Conservation (phyloP, 2,113 vertebrate genomes). For the Prochilodus magdalenae region DNA sequence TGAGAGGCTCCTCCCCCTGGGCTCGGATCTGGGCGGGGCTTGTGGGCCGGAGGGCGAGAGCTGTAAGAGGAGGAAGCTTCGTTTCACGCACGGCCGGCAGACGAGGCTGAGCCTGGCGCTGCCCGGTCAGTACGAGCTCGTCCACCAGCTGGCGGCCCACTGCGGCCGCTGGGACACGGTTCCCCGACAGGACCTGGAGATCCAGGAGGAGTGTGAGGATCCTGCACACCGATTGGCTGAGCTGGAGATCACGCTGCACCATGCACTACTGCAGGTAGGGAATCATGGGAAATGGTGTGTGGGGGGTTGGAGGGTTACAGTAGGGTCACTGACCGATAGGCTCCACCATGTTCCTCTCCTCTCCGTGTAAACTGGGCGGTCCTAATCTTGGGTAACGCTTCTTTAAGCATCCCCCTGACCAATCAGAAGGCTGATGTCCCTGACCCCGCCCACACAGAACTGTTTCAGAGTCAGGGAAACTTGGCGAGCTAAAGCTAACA, state of each 20-base stretch:
- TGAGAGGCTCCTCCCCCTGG: conserved; percentile 85
- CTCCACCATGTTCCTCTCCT: no score
- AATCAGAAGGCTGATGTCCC: no score
- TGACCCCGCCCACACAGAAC: no score
- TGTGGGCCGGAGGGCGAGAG: conserved; percentile 70
- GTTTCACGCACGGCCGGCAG: conserved; percentile 87
- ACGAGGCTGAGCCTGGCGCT: conserved; percentile 87
- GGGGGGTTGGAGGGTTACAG: not conserved
- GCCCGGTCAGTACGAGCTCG: conserved; percentile 92
- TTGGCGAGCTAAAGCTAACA: no score
- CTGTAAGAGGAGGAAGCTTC: conserved; percentile 88
- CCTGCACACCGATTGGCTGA: conserved; percentile 87
- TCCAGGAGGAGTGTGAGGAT: conserved; percentile 86
- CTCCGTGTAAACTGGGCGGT: no score
- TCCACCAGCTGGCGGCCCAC: conserved; percentile 89
- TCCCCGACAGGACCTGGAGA: conserved; percentile 90
- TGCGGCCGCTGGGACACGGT: conserved; percentile 92
- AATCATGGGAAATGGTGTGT: not conserved
- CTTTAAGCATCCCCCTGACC: no score
- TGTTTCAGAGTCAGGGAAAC: no score
- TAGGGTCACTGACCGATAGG: no score
- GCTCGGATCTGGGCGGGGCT: conserved; percentile 65
- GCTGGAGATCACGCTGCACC: conserved; percentile 91
- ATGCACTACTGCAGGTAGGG: conserved; percentile 88
- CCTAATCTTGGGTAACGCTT: no score